A percentile compares a stretch with the other conserved stretches of the same genome.
phyloP scores from a whole-genome alignment of 2,888 invertebrate genomes.

The Andrena flavipes region DNA sequence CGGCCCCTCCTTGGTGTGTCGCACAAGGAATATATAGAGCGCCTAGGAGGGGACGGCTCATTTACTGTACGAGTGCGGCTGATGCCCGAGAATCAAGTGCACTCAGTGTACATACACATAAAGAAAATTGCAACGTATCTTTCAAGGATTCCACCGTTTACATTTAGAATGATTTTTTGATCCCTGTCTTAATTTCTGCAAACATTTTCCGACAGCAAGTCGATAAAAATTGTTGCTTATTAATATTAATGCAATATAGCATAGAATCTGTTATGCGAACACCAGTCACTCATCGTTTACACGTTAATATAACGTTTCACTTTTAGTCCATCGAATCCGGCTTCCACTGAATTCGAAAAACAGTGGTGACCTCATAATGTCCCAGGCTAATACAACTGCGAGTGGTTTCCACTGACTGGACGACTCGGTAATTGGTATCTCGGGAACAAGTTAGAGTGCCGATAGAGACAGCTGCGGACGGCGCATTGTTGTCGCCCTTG shows the following conservation, averaged over 20 bases:
- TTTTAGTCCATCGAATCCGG: background rate
- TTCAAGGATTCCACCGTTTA: background rate
- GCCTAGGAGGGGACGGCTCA: no score
- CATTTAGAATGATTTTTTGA: background rate
- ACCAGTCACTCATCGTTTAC: background rate
- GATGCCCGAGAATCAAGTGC: no score
- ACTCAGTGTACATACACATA: no score
- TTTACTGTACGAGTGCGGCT: no score
- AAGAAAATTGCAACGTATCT: background rate
- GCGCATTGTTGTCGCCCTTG: conserved; percentile 58
- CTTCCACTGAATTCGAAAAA: background rate
- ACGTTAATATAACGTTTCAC: background rate
- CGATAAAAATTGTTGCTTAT: background rate
- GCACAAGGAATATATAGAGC: background rate
- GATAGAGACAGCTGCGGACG: conserved; percentile 43
- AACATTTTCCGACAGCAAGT: background rate
- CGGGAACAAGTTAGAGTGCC: conserved; percentile 58
- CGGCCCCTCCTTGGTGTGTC: background rate
- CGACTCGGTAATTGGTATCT: conserved; percentile 62
- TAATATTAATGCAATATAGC: background rate
- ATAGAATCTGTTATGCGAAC: background rate
- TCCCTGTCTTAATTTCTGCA: background rate
- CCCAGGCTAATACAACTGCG: conserved; percentile 18
- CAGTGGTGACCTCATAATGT: conserved; percentile 5
- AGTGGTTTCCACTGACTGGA: conserved; percentile 37